Base-by-base conservation (phyloP, 2,888 invertebrate species). In the Eumacrocentrus americanus region DNA sequence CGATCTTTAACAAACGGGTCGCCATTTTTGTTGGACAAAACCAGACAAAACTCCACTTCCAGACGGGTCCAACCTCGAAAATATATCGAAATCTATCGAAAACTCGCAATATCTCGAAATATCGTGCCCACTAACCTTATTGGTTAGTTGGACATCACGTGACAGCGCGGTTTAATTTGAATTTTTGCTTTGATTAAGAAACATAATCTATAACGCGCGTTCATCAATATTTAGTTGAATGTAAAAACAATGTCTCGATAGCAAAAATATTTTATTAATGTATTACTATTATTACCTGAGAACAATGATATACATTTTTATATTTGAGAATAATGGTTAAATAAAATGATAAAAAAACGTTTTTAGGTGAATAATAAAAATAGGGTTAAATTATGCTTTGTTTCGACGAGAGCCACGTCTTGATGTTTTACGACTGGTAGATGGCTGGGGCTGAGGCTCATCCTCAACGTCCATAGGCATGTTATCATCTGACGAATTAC, bases 1-100 rank as follows among this genome's bases (percentile, higher is more conserved):
- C 75, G 60, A 81, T 69, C 70, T 69, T 79, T 60, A 82, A 68
- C 67, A 82, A 67, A 74, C 80, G 77, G 64, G 81, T 78, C 76
- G 81, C 81, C 81, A 82, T 81, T 78, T 80, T 78, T 67, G 11
- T 18, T 58, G 34, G 50, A 58, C 57, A 42, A 20, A 42, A 29
- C 40, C 18, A 42, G 3, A 12, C 11, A 18, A 16, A 42, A 11
- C 11, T 22, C n/a, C 6, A 44, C 5, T 6, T 22, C 20, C 3
- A 14, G 11, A 12, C 11, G 18, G 20, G 22, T 22, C 22, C n/a
- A 20, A 2, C 7, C 22, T 11, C 44, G 11, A 44, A n/a, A n/a
- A n/a, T n/a, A n/a, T n/a, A n/a, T n/a, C n/a, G n/a, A n/a, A n/a
- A n/a, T n/a, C n/a, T n/a, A n/a, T n/a, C n/a, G n/a, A n/a, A n/a